These are phyloP conservation scores for Biston stratarius DNA, from an alignment of 2,888 invertebrate species.

Conservation along the genomic window DNA sequence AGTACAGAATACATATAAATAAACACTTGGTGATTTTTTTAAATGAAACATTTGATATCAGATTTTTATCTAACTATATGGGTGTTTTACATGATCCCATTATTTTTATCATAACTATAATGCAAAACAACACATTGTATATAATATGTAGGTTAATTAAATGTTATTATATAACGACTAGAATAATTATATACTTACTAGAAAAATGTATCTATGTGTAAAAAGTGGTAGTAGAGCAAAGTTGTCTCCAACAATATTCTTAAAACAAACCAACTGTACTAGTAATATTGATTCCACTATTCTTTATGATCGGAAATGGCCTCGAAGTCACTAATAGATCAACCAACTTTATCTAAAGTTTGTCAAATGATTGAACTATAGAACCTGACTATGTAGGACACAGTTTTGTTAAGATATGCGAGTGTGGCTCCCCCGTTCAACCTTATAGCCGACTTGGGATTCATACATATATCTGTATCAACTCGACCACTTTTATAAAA, in stretches of 20 bases:
- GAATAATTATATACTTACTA: neutral
- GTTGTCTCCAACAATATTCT: neutral
- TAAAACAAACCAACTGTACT: constrained; percentile 10
- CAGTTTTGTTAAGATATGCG: neutral
- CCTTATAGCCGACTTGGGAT: neutral
- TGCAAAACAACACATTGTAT: neutral
- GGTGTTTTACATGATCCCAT: too few relatives aligned
- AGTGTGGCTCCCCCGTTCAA: neutral
- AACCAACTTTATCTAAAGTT: neutral
- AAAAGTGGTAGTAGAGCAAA: constrained; percentile 12
- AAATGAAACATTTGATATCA: too few relatives aligned
- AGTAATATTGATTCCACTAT: constrained; percentile 26
- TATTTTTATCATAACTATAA: too few relatives aligned
- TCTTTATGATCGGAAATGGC: neutral
- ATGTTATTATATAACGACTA: constrained; percentile 8
- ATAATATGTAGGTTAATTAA: constrained; percentile 17
- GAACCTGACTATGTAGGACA: too few relatives aligned
- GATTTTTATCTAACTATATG: too few relatives aligned
- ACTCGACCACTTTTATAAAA: constrained; percentile 4
- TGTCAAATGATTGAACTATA: neutral
- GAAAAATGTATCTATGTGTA: constrained; percentile 6
- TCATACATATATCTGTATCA: neutral
- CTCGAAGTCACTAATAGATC: neutral
- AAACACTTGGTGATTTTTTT: too few relatives aligned
- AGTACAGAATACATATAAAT: too few relatives aligned